Base-by-base conservation (phyloP, 2,797 vertebrate genomes). In the Peromyscus eremicus region DNA sequence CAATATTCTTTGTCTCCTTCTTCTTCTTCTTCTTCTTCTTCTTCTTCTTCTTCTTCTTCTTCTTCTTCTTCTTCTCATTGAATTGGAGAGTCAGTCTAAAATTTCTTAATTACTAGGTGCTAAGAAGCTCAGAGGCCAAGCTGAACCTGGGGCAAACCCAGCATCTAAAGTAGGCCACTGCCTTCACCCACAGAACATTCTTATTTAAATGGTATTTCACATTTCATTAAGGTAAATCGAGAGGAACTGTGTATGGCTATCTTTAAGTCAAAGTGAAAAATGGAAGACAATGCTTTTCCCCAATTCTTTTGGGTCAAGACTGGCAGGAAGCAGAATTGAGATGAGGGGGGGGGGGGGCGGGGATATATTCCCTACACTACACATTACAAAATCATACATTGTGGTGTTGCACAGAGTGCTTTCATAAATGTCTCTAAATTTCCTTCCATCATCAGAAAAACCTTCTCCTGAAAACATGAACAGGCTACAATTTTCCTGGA, bases 381-480 rank as follows among this genome's bases (percentile, higher is more conserved):
- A 40, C 27, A 40, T 66, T 55, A 84, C 32, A 70, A 92, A 88
- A 89, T 91, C 21, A 62, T 57, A 66, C 55, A 19, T n/a, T 70
- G 34, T 12, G 21, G 37, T 46, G 46, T 79, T 94, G 87, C 68
- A 27, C 23, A 94, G 64, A 87, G 37, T 16, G 55, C 80, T 96
- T 85, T 82, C 43, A 80, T 0, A 7, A 92, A 96, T 32, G 11
- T 49, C 55, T 95, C 71, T 91, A 85, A 73, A 93, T 77, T 94
- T 68, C 64, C 81, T 90, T 92, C 92, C 66, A 87, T 79, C 60
- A 68, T 88, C 93, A 93, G 92, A 88, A 95, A 94, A 93, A 57
- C 52, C 86, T 9, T 70, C n/a, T 83, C 86, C 76, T 86, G 43
- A 57, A 94, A 96, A 96, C 40, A 83, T 21, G 79, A 96, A 81